Base-by-base conservation (phyloP, 2,113 vertebrate species). In the Stigmatopora nigra region DNA sequence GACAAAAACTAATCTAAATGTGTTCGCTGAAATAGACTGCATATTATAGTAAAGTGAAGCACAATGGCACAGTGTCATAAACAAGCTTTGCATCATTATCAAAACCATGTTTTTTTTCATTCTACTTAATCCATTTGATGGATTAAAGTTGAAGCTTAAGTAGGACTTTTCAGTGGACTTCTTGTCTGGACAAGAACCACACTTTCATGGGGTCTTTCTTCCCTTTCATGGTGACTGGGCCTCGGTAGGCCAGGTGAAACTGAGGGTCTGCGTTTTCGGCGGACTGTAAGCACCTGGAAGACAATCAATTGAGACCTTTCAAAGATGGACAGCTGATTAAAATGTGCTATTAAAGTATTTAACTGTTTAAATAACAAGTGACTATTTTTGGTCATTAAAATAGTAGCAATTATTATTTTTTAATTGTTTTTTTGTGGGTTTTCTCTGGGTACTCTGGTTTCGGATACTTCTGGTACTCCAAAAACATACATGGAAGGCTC, bases 121-220 rank as follows among this genome's bases (percentile, higher is more conserved):
- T 25, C 53, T 56, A 31, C 53, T 56, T 57, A 11, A 51, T 67
- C 15, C 31, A 15, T 63, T 55, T 45, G 38, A 20, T 45, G 36
- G 17, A 41, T 19, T 19, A n/a, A 36, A 44, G 36, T 19, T 44
- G 11, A 19, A 44, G n/a, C 5, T 14, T 3, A 13, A 13, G n/a
- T 17, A 36, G 12, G 58, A 38, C 19, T 81, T 81, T 81, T 91
- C 91, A 67, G 85, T 86, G 71, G 72, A 88, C 82, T 92, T 96
- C 88, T 96, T 56, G 53, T 56, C 53, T 92, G 67, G 96, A 96
- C 61, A 99, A 90, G 89, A 99, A 98, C 93, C 93, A 99, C 82
- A 99, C 96, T 88, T 96, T 93, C 97, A 99, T 99, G 11, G 97
- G 97, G 5, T 98, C 97, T 81, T 94, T 98, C 87, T 97, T 98